A percentile compares a stretch with the other conserved stretches of the same genome.
These are phyloP conservation scores for Zaprionus camerounensis DNA, from an alignment of 1,140 invertebrate genomes.

Conservation along the genomic window DNA sequence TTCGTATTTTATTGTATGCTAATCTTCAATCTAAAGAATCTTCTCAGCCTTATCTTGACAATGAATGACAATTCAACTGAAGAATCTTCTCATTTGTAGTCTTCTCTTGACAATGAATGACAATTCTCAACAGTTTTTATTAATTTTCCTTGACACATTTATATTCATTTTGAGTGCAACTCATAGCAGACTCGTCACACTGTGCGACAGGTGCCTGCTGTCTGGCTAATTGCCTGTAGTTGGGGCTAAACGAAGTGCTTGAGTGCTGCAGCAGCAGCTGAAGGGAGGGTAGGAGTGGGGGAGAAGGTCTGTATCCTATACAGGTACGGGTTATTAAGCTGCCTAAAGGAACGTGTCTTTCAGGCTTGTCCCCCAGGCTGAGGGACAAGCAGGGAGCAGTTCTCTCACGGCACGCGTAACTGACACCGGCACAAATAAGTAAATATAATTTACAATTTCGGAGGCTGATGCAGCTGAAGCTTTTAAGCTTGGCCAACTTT, in stretches of 20 bases:
- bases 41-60: not conserved
- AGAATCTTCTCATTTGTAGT: not conserved
- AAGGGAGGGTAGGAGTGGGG: not conserved
- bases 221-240: constrained; percentile 27
- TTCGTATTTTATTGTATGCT: not conserved
- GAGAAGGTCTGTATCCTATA: not conserved
- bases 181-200: not conserved
- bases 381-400: not conserved
- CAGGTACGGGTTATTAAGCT: constrained; percentile 30
- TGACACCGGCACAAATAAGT: constrained; percentile 62
- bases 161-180: not conserved
- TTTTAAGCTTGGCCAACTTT: constrained; percentile 46
- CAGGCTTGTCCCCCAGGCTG: not conserved
- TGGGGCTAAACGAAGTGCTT: constrained; percentile 63
- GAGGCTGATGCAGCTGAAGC: constrained; percentile 40
- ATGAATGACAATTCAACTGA: not conserved
- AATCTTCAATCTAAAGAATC: not conserved
- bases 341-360: constrained; percentile 23
- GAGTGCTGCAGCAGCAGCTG: not conserved
- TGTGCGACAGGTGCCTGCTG: constrained; percentile 14
- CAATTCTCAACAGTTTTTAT: not conserved
- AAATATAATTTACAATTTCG: constrained; percentile 68
- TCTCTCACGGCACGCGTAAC: constrained; percentile 33
- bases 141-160: not conserved
- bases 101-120: not conserved